Base-by-base conservation (phyloP, 1,140 invertebrate genomes). In the Prorops nasuta region DNA sequence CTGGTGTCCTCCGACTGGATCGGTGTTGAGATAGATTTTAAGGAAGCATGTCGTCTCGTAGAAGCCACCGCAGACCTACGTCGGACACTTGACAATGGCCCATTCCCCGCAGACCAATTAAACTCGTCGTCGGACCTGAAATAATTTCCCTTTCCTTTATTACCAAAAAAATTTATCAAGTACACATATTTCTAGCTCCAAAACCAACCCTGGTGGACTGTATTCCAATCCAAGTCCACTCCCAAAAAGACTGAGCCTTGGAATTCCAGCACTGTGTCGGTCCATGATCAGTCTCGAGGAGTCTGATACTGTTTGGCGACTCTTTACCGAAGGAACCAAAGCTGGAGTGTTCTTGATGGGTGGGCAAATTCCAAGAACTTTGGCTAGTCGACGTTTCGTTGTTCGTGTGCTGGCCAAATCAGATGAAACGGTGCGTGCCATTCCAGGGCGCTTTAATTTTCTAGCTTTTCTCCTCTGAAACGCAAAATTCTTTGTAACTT, bases 1-100 rank as follows among this genome's bases (percentile, higher is more conserved):
- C 18, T 36, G 32, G 67, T 58, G 7, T 67, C 64, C 12, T 64
- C 71, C 32, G 47, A 2, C 8, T 74, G 74, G 6, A 41, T 76
- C 63, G 31, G 79, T 66, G 21, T 78, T 40, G 16, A 66, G 50
- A 50, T 79, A 40, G 60, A 78, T 72, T 74, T 86, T 73, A 71
- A 24, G n/a, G 65, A 64, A 36, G 71, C 56, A 1, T 60, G 69
- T 34, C 72, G 63, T 34, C 74, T 58, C 3, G 60, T 58, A 4
- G 66, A 53, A 3, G 66, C 55, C 8, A 72, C 47, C 0, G 74
- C 72, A 50, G 69, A 49, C 56, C 77, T 72, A 19, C 71, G 74
- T 10, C 74, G 54, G 22, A 54, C 41, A 22, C 21, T 63, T 47
- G 56, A 60, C 44, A 49, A 61, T 12, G 61, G 55, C 14, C 69